phyloP scores from a whole-genome alignment of 2,888 invertebrate species.

The Drosophila atripex region DNA sequence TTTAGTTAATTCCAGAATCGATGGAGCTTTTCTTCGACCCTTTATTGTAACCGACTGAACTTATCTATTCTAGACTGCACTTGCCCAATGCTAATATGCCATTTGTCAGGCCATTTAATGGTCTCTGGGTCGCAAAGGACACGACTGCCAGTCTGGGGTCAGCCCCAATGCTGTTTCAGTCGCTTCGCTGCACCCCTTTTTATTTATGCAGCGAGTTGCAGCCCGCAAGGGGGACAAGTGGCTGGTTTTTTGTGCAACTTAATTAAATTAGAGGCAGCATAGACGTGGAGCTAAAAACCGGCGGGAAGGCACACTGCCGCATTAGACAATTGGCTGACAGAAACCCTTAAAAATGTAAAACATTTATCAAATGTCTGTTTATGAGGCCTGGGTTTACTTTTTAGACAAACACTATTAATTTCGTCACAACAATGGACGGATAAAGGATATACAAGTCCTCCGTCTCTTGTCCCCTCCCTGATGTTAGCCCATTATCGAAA shows the following conservation, averaged over 20 bases:
- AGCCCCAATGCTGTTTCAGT: constrained; percentile 36
- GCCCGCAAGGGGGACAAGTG: constrained; percentile 31
- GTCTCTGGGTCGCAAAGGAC: constrained; percentile 31
- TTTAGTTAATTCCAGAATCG: background rate
- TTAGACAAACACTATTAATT: constrained; percentile 50
- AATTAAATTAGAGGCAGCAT: constrained; percentile 65
- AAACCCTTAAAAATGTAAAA: background rate
- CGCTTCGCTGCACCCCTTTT: constrained; percentile 56
- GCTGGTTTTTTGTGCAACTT: constrained; percentile 38
- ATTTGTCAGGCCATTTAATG: constrained; percentile 41
- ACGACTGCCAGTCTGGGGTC: constrained; percentile 27
- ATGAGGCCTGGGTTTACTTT: background rate
- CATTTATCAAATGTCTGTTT: constrained; percentile 27
- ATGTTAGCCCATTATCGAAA: constrained; percentile 21
- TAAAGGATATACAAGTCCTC: constrained; percentile 2
- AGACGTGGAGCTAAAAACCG: constrained; percentile 10
- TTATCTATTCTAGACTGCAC: constrained; percentile 10
- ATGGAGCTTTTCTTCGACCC: background rate
- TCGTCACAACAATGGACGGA: constrained; percentile 41
- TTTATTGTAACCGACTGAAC: constrained; percentile 5
- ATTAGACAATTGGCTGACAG: constrained; percentile 39
- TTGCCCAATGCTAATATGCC: constrained; percentile 43
- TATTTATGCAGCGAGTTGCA: constrained; percentile 67
- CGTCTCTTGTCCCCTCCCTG: background rate
- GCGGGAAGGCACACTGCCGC: constrained; percentile 26